phyloP scores from a whole-genome alignment of 1,140 invertebrate species.

The Cydia pomonella region DNA sequence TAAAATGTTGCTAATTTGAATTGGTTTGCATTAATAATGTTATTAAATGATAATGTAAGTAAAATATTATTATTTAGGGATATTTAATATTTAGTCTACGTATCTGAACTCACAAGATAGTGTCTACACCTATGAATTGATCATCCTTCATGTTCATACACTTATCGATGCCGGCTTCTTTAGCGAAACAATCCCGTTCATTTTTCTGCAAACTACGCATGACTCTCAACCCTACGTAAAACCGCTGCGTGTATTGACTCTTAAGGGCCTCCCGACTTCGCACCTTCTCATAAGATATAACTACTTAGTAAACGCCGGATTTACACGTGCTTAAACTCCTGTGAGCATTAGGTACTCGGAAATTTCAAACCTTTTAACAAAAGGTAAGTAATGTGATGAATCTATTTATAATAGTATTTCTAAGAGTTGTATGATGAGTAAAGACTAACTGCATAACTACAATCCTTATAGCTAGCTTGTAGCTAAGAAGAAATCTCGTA shows the following conservation, averaged over 20 bases:
- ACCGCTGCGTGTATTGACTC: constrained; percentile 20
- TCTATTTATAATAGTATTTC: no score
- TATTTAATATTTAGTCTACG: no score
- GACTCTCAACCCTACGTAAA: constrained; percentile 15
- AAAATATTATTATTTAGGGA: no score
- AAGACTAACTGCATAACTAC: neutral
- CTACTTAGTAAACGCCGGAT: neutral
- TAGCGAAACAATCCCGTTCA: constrained; percentile 6
- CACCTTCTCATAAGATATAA: constrained; percentile 13
- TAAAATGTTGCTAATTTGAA: no score
- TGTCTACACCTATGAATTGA: neutral
- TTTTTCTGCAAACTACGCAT: constrained; percentile 16
- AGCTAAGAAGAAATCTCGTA: no score
- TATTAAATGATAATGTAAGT: no score
- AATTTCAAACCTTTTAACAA: neutral
- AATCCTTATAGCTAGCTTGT: neutral
- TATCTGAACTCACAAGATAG: neutral
- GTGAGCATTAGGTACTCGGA: neutral
- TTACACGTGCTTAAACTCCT: neutral
- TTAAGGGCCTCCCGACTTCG: neutral
- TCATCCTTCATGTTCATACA: neutral
- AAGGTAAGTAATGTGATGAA: neutral
- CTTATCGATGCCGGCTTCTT: neutral
- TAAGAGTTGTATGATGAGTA: no score
- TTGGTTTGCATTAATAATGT: no score